Conservation (phyloP, 2,797 vertebrate species). For the Eptatretus atami region DNA sequence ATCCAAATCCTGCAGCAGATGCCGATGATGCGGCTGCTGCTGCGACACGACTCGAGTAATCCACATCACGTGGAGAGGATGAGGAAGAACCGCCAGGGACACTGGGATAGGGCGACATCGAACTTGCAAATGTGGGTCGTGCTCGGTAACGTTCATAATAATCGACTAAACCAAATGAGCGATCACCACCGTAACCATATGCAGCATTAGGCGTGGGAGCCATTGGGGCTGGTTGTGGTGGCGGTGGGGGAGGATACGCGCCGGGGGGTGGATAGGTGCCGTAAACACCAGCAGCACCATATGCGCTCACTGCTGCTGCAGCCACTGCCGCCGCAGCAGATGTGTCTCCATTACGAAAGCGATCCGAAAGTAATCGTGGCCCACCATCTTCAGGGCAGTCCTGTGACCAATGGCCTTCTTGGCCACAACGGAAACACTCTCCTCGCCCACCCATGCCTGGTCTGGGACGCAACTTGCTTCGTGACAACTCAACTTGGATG, state of each 20-base stretch:
- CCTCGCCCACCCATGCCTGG: conserved; percentile 35
- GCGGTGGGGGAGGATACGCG: background rate
- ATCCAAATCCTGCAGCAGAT: too few species aligned
- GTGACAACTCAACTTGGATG: conserved; percentile 12
- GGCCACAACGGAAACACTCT: conserved; percentile 95
- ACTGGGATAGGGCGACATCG: too few species aligned
- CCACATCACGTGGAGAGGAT: too few species aligned
- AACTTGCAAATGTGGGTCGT: too few species aligned
- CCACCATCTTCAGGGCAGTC: conserved; percentile 60
- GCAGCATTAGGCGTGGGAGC: background rate
- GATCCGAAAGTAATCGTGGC: background rate
- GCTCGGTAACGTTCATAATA: conserved; percentile 1
- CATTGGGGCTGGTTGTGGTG: background rate
- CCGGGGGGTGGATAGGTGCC: background rate
- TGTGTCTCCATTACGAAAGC: background rate
- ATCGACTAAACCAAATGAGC: background rate
- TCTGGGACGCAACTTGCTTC: conserved; percentile 14
- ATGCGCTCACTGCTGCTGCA: background rate
- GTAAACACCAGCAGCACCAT: background rate
- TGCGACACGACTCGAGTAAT: too few species aligned
- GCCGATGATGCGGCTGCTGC: too few species aligned
- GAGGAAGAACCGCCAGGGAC: too few species aligned
- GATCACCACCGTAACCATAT: background rate
- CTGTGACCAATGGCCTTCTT: conserved; percentile 98
- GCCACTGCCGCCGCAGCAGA: background rate